Conservation (phyloP, 2,888 invertebrate genomes). For the Cosmopolites sordidus region DNA sequence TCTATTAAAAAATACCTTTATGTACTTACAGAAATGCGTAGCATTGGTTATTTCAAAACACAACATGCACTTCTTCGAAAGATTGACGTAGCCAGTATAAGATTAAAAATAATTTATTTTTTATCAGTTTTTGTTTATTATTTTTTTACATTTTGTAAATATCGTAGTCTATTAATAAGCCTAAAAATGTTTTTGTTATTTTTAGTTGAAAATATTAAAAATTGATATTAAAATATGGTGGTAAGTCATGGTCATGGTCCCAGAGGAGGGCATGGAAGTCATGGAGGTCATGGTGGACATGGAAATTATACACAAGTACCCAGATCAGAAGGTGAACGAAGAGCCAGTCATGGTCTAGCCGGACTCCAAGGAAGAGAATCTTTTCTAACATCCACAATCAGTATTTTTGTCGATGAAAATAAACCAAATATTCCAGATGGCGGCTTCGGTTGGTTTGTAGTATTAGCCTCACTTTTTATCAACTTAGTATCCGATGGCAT, state of each 20-base stretch:
- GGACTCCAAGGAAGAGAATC: constrained; percentile 32
- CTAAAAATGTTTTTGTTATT: too few relatives aligned
- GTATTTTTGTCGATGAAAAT: constrained; percentile 31
- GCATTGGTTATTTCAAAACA: too few relatives aligned
- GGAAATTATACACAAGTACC: constrained; percentile 13
- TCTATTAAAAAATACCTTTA: too few relatives aligned
- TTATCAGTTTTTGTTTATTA: too few relatives aligned
- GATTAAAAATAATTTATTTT: too few relatives aligned
- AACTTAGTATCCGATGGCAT: constrained; percentile 91
- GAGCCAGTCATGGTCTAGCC: constrained; percentile 19
- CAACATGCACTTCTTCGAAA: too few relatives aligned
- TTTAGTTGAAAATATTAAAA: too few relatives aligned
- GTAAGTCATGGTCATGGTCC: constrained; percentile 14
- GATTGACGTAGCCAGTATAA: too few relatives aligned
- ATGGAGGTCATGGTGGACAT: constrained; percentile 9
- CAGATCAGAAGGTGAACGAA: constrained; percentile 10
- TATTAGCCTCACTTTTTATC: constrained; percentile 76
- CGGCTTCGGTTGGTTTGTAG: constrained; percentile 89
- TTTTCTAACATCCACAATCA: constrained; percentile 32
- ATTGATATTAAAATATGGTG: constrained; percentile 6
- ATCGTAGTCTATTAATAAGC: too few relatives aligned
- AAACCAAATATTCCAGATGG: constrained; percentile 69
- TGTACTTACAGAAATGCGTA: too few relatives aligned
- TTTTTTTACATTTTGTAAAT: too few relatives aligned
- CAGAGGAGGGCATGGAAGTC: constrained; percentile 2